These are phyloP conservation scores for Hemaris fuciformis DNA, from an alignment of 2,888 invertebrate genomes.

Conservation along the genomic window DNA sequence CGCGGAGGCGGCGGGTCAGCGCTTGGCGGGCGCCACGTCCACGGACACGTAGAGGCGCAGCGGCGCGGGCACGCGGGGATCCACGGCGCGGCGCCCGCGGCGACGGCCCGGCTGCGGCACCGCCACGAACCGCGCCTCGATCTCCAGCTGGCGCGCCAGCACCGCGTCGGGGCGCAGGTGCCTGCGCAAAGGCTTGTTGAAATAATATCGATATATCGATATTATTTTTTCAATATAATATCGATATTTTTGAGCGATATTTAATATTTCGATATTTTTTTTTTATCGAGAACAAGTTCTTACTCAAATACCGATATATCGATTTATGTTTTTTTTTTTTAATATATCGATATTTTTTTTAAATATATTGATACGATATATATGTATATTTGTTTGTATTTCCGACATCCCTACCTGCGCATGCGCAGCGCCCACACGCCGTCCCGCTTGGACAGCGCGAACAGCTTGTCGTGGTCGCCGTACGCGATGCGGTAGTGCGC, in stretches of 20 bases:
- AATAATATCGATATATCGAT: no score
- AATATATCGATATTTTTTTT: no score
- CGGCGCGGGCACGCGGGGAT: constrained; percentile 50
- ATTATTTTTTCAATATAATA: no score
- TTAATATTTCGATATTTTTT: no score
- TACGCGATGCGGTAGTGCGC: constrained; percentile 69
- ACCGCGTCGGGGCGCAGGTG: constrained; percentile 46
- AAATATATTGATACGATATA: no score
- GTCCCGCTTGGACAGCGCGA: constrained; percentile 61
- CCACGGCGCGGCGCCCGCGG: constrained; percentile 35
- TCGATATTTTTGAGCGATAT: no score
- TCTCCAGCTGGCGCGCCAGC: constrained; percentile 59
- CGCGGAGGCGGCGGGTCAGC: background rate
- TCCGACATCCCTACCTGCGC: no score
- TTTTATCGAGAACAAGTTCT: no score
- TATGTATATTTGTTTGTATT: no score
- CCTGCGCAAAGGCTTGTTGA: no score
- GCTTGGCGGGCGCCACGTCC: constrained; percentile 40
- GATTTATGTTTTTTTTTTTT: no score
- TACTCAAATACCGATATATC: no score
- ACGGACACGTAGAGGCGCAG: constrained; percentile 67
- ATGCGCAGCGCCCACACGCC: constrained; percentile 67
- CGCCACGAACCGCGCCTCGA: constrained; percentile 66
- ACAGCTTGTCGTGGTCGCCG: constrained; percentile 54
- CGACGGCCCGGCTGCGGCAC: constrained; percentile 30